Conservation (phyloP, 2,113 vertebrate species). For the Barnardius zonarius region DNA sequence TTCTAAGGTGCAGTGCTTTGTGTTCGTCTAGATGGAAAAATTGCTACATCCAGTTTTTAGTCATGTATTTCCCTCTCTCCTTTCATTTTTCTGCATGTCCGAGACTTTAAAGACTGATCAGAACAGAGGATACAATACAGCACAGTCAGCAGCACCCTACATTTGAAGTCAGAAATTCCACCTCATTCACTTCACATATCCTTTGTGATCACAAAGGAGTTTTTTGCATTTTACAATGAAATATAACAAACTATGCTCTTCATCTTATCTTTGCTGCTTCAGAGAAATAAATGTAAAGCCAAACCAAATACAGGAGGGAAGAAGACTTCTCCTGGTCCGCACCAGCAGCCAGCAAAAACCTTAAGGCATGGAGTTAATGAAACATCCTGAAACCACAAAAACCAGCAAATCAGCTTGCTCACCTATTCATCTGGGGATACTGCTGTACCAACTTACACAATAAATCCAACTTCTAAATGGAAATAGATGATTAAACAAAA, state of each 20-base stretch:
- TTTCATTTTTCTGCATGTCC: not conserved
- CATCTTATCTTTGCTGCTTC: not conserved
- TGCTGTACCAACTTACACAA: not conserved
- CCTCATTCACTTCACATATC: not conserved
- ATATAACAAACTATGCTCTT: not conserved
- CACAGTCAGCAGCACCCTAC: not conserved
- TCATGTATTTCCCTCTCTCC: not conserved
- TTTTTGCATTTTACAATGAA: not conserved
- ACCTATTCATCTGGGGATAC: not conserved
- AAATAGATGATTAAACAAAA: not conserved
- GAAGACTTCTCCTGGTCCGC: not conserved
- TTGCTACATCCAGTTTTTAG: not conserved
- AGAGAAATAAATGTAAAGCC: not conserved
- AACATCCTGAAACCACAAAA: not conserved
- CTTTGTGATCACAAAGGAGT: not conserved
- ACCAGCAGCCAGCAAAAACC: not conserved
- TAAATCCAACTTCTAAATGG: not conserved
- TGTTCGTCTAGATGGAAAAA: not conserved
- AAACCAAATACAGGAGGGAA: not conserved
- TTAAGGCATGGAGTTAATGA: not conserved
- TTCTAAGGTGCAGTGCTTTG: not conserved
- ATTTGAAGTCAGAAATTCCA: not conserved
- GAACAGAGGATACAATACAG: not conserved
- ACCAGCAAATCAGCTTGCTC: fast-evolving
- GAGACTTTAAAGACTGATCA: not conserved